Base-by-base conservation (phyloP, 37 sponge, comb jelly and placozoan species). In the Aplysina aerophoba region DNA sequence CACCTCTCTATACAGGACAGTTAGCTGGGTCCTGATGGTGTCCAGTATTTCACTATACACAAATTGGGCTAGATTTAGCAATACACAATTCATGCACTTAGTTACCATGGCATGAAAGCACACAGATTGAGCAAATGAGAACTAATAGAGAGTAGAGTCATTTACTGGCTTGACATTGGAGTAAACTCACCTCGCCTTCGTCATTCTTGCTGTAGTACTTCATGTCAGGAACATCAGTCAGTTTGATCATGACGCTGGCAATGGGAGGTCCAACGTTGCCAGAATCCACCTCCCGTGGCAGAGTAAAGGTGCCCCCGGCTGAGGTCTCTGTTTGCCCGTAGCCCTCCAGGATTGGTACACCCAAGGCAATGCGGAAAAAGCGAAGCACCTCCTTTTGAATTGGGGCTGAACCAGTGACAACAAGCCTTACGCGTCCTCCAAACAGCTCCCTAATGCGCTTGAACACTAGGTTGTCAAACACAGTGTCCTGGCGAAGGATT, bases 311-410 rank as follows among this genome's bases (percentile, higher is more conserved):
- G 65, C 86, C 86, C 19, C 86, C 95, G 0, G 97, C 95, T n/a
- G 88, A 69, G 65, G 86, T 88, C 74, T 98, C 99, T 0, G 99
- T 98, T 84, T 96, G 96, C 1, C 99, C 99, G 87, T 98, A 98
- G 24, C 99, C 99, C 85, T 98, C 95, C 35, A 86, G 30, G 30
- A 97, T 89, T 80, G 59, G 60, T 34, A 93, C 93, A 20, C 98
- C 98, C 30, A 94, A 81, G 15, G 93, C 89, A 56, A 81, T 73
- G 33, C 94, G 84, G 16, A 92, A 73, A 84, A 98, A 98, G 57
- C 84, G 56, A 73, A 98, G 31, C 27, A 98, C 93, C 19, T 84
- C 83, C 0, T 50, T 58, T 50, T 87, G 87, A 73, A 98, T 89
- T 62, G 99, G 99, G 37, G 99, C 99, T 40, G 99, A 91, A 20